Conservation (phyloP, 2,888 invertebrate genomes). For the Coecobrya sp. region DNA sequence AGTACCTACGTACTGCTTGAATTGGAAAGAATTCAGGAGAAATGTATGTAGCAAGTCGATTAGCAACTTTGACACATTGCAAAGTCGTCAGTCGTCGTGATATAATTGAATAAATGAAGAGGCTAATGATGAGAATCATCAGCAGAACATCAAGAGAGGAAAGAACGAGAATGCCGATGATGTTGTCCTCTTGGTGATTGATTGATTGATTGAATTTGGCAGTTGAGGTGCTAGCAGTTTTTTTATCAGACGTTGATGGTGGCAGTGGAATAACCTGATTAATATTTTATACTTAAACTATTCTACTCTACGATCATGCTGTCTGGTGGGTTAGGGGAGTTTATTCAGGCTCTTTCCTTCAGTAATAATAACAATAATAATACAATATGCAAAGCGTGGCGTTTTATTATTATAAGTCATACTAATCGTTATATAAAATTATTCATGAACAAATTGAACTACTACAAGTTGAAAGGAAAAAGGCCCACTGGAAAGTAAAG, state of each 20-base stretch:
- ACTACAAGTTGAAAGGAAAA: conserved; percentile 12
- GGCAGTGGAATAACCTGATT: conserved; percentile 77
- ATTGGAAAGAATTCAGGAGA: not conserved
- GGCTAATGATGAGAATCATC: conserved; percentile 70
- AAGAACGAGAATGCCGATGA: conserved; percentile 67
- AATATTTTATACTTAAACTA: conserved; percentile 37
- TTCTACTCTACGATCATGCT: not conserved
- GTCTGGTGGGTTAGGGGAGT: not conserved
- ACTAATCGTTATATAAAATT: conserved; percentile 52
- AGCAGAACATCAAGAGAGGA: not conserved
- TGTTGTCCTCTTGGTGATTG: conserved; percentile 81
- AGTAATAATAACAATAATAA: not conserved
- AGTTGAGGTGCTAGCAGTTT: conserved; percentile 79
- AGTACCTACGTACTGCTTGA: not conserved
- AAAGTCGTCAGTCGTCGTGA: conserved; percentile 30
- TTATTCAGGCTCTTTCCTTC: not conserved
- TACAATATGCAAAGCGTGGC: not conserved
- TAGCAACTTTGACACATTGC: not conserved
- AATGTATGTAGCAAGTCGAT: not conserved
- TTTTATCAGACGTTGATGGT: conserved; percentile 63
- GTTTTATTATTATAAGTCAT: conserved; percentile 13
- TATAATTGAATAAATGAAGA: conserved; percentile 45
- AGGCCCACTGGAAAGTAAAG: conserved; percentile 36
- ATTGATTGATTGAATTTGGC: conserved; percentile 83
- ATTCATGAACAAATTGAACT: conserved; percentile 57